Evolutionary conservation across 2,888 invertebrate genomes (phyloP).

Genomic region (Laspeyria flexula): DNA sequence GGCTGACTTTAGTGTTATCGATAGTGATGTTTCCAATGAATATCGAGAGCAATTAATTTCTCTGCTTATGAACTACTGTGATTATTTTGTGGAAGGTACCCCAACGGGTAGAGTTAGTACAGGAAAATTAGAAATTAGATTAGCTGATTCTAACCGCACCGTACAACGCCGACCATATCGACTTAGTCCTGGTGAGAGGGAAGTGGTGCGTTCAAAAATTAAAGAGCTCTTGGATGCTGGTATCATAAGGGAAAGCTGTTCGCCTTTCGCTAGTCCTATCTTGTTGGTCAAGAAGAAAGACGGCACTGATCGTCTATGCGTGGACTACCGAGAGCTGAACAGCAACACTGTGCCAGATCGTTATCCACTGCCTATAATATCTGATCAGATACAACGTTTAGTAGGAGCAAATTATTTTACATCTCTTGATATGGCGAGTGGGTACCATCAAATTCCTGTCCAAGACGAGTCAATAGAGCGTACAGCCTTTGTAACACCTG

Average conservation of each 20-base stretch:
- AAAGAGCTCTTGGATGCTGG: background rate
- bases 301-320: too few species aligned
- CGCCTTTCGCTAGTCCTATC: conserved; percentile 4
- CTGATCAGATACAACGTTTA: too few species aligned
- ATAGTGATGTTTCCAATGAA: too few species aligned
- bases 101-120: background rate
- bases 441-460: background rate
- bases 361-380: background rate
- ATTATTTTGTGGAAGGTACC: too few species aligned
- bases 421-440: background rate
- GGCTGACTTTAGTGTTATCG: too few species aligned
- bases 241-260: background rate
- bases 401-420: background rate
- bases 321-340: conserved; percentile 1
- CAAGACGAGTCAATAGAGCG: background rate
- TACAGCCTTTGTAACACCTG: too few species aligned
- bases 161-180: conserved; percentile 1
- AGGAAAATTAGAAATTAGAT: background rate
- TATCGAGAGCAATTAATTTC: too few species aligned
- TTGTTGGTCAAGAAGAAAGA: background rate
- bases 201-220: too few species aligned
- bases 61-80: too few species aligned
- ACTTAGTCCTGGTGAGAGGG: background rate
- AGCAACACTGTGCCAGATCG: background rate
- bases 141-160: background rate